Percentiles rank a stretch among this genome's conserved stretches.
phyloP scores from a whole-genome alignment of 2,113 vertebrate species.

The Percopsis transmontana region DNA sequence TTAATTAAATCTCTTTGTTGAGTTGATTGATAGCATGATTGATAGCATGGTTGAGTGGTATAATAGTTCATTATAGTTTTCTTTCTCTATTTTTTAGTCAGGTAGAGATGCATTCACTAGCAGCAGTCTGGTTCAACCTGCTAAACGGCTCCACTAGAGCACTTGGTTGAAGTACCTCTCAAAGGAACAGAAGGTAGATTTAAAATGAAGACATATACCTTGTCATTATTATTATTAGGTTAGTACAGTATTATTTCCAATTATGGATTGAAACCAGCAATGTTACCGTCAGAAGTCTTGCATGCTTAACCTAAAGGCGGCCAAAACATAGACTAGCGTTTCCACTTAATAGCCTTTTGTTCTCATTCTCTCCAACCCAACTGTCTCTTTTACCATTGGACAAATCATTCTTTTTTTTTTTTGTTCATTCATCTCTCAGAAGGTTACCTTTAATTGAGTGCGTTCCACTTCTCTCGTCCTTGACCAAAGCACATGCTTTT shows the following conservation, averaged over 20 bases:
- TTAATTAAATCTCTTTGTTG: constrained; percentile 14
- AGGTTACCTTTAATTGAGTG: constrained; percentile 45
- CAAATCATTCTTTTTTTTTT: constrained; percentile 4
- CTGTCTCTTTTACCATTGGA: not conserved
- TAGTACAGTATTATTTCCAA: too few relatives aligned
- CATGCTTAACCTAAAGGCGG: not conserved
- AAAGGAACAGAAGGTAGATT: not conserved
- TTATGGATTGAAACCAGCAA: not conserved
- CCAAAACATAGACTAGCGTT: not conserved
- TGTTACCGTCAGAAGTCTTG: not conserved
- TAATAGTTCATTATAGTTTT: constrained; percentile 13
- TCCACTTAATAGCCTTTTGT: constrained; percentile 14
- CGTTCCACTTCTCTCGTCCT: constrained; percentile 26
- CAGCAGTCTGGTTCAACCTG: not conserved
- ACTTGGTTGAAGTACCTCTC: not conserved
- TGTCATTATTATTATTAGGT: too few relatives aligned
- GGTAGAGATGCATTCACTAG: not conserved
- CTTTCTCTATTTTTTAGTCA: not conserved
- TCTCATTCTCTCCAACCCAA: not conserved
- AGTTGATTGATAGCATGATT: not conserved
- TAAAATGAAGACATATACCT: not conserved
- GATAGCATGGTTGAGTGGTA: too few relatives aligned
- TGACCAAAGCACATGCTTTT: not conserved
- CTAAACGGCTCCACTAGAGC: too few relatives aligned
- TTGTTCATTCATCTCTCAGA: constrained; percentile 42